Evolutionary conservation across 1,140 invertebrate genomes (phyloP), one percentile per base, ranked within the genome.

Genomic region (Drosophila kikkawai): DNA sequence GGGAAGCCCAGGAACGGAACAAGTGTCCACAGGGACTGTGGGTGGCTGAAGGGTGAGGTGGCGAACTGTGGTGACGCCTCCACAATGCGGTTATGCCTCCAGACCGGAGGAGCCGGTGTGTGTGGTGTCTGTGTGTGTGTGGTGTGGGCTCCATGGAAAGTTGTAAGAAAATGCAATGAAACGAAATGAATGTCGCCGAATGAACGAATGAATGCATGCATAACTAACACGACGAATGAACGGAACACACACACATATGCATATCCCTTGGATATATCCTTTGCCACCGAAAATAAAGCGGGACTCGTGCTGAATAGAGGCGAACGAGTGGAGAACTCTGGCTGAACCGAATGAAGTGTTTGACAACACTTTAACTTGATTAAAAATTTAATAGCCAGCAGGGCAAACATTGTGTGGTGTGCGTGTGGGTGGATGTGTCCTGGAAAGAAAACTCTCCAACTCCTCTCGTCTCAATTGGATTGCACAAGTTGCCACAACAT

Each of bases 291-390:
- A 74, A 44, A 39, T 39, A 42, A 50, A 45, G 15, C 22, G 64
- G 65, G 36, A 32, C 17, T 13, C 11, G 41, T 19, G 34, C 19
- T 58, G 57, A 42, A 37, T 53, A 36, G 15, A 63, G 56, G 17
- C 12, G 13, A n/a, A 13, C 7, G 19, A 15, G 7, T 4, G 36
- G 50, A 64, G 55, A n/a, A 51, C 29, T 32, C 80, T 65, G 64
- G 37, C 60, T 83, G 80, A 80, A 87, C 60, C 76, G 80, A 80
- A 88, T 81, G 63, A 88, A 88, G 84, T 88, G 85, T 88, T 87
- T 87, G 84, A 87, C 84, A 87, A 88, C 84, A 87, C 84, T 87
- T 88, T 88, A 87, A 87, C 85, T 87, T 81, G 85, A 88, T 88
- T 88, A 90, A 88, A 88, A 88, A 88, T 88, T 79, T 88, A 88